Evolutionary conservation across 2,797 vertebrate species (phyloP).

Genomic region (Etheostoma nigrum): DNA sequence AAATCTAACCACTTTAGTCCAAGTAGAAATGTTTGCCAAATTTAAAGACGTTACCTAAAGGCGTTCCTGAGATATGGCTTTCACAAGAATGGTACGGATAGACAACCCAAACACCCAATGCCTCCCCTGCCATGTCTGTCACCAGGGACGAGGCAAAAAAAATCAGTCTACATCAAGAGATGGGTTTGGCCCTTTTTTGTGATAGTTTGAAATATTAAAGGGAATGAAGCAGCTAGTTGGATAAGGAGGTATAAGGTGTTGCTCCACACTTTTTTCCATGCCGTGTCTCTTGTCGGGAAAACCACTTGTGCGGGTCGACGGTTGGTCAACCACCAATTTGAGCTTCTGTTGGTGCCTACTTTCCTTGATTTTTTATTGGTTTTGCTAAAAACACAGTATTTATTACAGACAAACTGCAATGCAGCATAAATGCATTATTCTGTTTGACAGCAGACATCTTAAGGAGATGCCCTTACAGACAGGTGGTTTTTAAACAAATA

Average conservation of each 20-base stretch:
- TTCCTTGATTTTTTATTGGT: constrained; percentile 42
- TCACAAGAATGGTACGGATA: no score
- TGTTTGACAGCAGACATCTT: constrained; percentile 34
- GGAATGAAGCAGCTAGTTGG: constrained; percentile 19
- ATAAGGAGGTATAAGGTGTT: background rate
- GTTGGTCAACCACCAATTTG: constrained; percentile 2
- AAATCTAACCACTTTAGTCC: no score
- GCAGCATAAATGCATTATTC: constrained; percentile 47
- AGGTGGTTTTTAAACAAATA: constrained; percentile 40
- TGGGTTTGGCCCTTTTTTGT: constrained; percentile 12
- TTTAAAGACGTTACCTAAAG: no score
- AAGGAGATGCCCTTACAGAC: constrained; percentile 39
- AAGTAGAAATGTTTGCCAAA: no score
- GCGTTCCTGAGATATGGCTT: no score
- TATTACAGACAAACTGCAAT: constrained; percentile 49
- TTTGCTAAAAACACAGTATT: constrained; percentile 46
- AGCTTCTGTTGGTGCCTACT: constrained; percentile 29
- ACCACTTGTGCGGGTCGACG: background rate
- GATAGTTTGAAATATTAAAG: constrained; percentile 16
- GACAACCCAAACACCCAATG: no score
- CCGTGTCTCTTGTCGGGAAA: constrained; percentile 20
- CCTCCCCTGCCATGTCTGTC: no score
- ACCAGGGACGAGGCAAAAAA: no score
- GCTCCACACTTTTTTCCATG: constrained; percentile 2
- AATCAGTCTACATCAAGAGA: background rate